Base-by-base conservation (phyloP, 2,113 vertebrate genomes). In the Brachypodius melanocephalos region DNA sequence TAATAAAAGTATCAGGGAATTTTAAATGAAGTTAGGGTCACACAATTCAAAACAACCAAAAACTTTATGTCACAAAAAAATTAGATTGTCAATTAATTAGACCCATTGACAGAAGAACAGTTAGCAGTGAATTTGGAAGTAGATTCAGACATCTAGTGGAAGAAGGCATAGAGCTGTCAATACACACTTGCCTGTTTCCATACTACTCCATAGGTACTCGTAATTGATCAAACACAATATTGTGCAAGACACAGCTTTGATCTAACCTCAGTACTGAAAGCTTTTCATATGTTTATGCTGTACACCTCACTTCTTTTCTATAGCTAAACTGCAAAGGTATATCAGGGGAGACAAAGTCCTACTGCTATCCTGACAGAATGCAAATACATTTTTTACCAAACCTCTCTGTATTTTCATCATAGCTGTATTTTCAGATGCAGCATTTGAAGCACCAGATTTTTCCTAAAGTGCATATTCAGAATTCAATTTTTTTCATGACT, bases 171-270 rank as follows among this genome's bases (percentile, higher is more conserved):
- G 25, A 89, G 45, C 54, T 83, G 65, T 54, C 78, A 83, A 68
- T 38, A 82, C 22, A 68, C 34, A 79, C 62, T 85, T 82, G 12
- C 45, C 42, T 73, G 67, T 85, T 94, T 85, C 73, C 67, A 58
- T 58, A 88, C 12, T 73, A 63, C 88, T 93, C 88, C 61, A 63
- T 34, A 76, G 72, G 34, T 85, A 88, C 88, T 80, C 51, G 88
- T 90, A 96, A 91, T 86, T 94, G 85, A 95, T 95, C 82, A 96
- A 96, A 95, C 49, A 90, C 79, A 88, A 73, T 83, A 96, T 77
- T 79, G 79, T 82, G 71, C 63, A 83, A 91, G 95, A 69, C 45
- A 79, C n/a, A 88, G 36, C 90, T 97, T 91, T 96, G 92, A 96
- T 96, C 82, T 90, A 17, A 78, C 76, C 66, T 85, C 85, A 42